Base-by-base conservation (phyloP, 2,888 invertebrate species). In the Idaea aversata region DNA sequence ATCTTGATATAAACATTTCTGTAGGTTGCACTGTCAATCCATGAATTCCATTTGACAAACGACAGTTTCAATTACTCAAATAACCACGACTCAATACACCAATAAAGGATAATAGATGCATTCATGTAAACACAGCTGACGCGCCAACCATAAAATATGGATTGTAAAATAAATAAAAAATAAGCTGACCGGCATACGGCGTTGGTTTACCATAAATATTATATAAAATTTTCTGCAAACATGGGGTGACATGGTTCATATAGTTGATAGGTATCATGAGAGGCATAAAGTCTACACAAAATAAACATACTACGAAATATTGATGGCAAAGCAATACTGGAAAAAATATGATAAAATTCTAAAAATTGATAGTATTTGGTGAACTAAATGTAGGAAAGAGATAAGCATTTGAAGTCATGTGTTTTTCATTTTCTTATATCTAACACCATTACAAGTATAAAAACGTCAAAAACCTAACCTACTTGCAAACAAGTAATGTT, bases 151-250 rank as follows among this genome's bases (percentile, higher is more conserved):
- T 47, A 47, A 47, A 47, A 47, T 25, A 25, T 10, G 47, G 47
- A 47, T 47, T 47, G 47, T 47, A 47, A 47, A 47, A 47, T 47
- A 47, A 47, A 47, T 47, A 47, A 47, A 47, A 47, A 13, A 61
- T 57, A 38, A 62, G 47, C 38, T 58, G 58, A 6, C 63, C 60
- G 61, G 15, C 25, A 34, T 35, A 75, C 75, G 72, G 72, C 70
- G 73, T 72, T 72, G 72, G 76, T 74, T 72, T 73, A 72, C 77
- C 79, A 83, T 84, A 83, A 84, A 84, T 84, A 79, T 83, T 79
- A 76, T 68, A 72, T 70, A 70, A 73, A 66, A 72, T 64, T 68
- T 68, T 63, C 68, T 72, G 67, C 77, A 69, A 62, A 61, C 57
- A 68, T 62, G 62, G 69, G 66, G 67, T 77, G 78, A 3, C 25